Conservation (phyloP, 2,888 invertebrate genomes). For the Zygogramma bicolorata region DNA sequence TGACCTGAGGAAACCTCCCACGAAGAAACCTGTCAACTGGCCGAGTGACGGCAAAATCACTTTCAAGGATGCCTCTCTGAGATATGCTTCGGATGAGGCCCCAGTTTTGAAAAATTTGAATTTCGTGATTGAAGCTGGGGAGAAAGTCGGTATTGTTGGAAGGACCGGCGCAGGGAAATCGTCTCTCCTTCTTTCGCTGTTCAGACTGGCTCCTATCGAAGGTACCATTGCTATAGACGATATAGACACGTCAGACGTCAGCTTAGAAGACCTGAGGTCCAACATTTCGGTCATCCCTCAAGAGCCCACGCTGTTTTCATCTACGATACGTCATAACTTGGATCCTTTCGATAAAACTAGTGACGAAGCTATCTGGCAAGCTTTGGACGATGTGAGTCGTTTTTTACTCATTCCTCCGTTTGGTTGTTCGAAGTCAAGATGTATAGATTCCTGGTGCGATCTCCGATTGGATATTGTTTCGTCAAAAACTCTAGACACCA, state of each 20-base stretch:
- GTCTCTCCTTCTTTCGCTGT: slow-evolving; percentile 83
- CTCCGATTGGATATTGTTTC: too few species aligned
- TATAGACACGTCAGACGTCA: slow-evolving; percentile 76
- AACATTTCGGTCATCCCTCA: slow-evolving; percentile 91
- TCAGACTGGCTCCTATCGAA: slow-evolving; percentile 79
- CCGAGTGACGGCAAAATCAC: slow-evolving; percentile 72
- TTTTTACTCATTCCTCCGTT: too few species aligned
- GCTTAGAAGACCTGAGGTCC: slow-evolving; percentile 81
- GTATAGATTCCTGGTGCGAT: too few species aligned
- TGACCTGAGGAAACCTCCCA: slow-evolving; percentile 69
- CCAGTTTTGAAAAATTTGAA: slow-evolving; percentile 79
- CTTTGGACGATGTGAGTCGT: slow-evolving; percentile 72
- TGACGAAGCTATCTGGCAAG: slow-evolving; percentile 83
- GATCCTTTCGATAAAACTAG: slow-evolving; percentile 84
- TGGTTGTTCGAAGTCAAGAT: too few species aligned
- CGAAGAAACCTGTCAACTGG: slow-evolving; percentile 70
- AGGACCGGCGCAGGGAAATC: slow-evolving; percentile 92
- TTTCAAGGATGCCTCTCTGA: slow-evolving; percentile 73
- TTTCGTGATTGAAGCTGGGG: slow-evolving; percentile 73
- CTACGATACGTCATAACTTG: slow-evolving; percentile 83
- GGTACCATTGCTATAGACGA: slow-evolving; percentile 83
- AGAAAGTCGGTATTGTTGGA: slow-evolving; percentile 86
- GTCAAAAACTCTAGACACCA: too few species aligned
- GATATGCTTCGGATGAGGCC: slow-evolving; percentile 73
- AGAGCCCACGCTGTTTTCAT: slow-evolving; percentile 84